Evolutionary conservation across 2,797 vertebrate species (phyloP).

Genomic region (Xiphophorus birchmanni): DNA sequence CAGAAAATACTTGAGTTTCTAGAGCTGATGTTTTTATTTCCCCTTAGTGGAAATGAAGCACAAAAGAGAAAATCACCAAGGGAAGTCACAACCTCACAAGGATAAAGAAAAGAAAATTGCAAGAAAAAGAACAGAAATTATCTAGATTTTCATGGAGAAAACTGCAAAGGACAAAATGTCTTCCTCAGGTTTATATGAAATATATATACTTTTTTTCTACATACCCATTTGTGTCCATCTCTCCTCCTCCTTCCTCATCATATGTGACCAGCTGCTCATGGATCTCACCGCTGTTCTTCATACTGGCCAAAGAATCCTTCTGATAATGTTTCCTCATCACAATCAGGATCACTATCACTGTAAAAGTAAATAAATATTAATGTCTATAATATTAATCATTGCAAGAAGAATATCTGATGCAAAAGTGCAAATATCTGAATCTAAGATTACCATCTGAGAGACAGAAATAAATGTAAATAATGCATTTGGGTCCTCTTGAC

Average conservation of each 20-base stretch:
- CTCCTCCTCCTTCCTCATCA: conserved; percentile 95
- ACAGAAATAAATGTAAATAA: not conserved
- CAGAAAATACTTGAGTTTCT: not conserved
- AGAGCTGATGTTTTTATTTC: not conserved
- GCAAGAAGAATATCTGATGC: not conserved
- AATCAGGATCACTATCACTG: conserved; percentile 89
- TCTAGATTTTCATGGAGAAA: not conserved
- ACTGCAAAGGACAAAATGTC: not conserved
- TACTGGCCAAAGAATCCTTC: conserved; percentile 82
- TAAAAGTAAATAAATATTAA: conserved; percentile 16
- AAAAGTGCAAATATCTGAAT: not conserved
- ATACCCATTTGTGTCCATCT: conserved; percentile 95
- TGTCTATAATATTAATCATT: not conserved
- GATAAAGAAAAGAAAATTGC: not conserved
- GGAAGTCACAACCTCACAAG: not conserved
- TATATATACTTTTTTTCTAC: conserved; percentile 4
- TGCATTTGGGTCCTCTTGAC: not conserved
- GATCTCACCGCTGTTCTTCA: conserved; percentile 91
- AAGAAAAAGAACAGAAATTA: not conserved
- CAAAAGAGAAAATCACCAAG: conserved; percentile 6
- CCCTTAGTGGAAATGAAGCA: not conserved
- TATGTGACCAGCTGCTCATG: conserved; percentile 97
- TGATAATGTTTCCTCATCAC: conserved; percentile 86
- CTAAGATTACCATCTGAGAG: not conserved
- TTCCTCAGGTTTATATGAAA: not conserved